A percentile compares a stretch with the other conserved stretches of the same genome.
These are phyloP conservation scores for Trematomus loennbergii DNA, from an alignment of 2,113 vertebrate species.

Conservation along the genomic window DNA sequence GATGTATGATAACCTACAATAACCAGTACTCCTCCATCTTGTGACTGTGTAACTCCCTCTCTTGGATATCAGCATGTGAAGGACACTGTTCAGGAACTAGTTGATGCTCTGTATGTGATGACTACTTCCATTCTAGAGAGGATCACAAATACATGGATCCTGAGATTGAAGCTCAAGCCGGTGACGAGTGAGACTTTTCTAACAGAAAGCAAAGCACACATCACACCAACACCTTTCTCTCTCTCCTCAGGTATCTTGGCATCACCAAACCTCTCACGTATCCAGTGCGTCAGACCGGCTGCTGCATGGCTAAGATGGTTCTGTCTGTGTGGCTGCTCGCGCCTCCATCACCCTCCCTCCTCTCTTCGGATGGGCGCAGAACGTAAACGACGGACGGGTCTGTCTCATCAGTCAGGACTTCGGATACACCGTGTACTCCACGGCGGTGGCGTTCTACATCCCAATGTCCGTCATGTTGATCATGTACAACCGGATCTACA, in stretches of 20 bases:
- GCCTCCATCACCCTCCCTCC: constrained; percentile 97
- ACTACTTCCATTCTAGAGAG: too few species aligned
- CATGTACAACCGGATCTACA: constrained; percentile 97
- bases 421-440: constrained; percentile 98
- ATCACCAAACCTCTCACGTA: constrained; percentile 96
- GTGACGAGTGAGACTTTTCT: too few species aligned
- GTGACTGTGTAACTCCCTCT: too few species aligned
- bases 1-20: too few species aligned
- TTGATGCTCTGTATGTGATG: too few species aligned
- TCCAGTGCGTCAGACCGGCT: constrained; percentile 93
- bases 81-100: too few species aligned
- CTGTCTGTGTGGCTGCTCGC: constrained; percentile 93
- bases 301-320: constrained; percentile 97
- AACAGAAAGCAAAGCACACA: too few species aligned
- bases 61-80: too few species aligned
- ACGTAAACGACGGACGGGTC: constrained; percentile 93
- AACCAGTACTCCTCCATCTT: too few species aligned
- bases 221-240: too few species aligned
- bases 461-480: constrained; percentile 98
- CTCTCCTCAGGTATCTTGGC: constrained; percentile 90
- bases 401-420: constrained; percentile 98
- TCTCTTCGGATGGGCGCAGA: constrained; percentile 97
- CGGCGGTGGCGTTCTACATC: constrained; percentile 97
- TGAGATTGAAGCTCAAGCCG: too few species aligned
- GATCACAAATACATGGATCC: too few species aligned